Evolutionary conservation across 2,888 invertebrate species (phyloP).

Genomic region (Nymphalis polychloros): DNA sequence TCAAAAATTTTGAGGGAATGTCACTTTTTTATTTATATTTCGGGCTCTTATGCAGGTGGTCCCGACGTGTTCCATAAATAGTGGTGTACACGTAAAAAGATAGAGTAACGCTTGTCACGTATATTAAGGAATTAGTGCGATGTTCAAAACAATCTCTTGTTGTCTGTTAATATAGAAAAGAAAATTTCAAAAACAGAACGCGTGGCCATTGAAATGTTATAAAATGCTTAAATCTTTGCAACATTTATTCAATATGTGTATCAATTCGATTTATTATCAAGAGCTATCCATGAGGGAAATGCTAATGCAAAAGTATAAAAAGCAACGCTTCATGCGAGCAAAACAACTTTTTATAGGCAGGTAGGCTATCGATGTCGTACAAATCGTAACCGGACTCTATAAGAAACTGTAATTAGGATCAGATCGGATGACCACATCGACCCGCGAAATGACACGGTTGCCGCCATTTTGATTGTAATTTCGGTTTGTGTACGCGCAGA

Average conservation of each 20-base stretch:
- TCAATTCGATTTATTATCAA: conserved; percentile 7
- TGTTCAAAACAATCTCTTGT: neutral
- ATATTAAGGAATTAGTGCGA: conserved; percentile 18
- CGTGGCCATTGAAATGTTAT: too few relatives aligned
- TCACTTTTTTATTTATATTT: conserved; percentile 27
- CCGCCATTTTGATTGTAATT: conserved; percentile 68
- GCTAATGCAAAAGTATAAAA: conserved; percentile 17
- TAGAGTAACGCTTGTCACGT: conserved; percentile 12
- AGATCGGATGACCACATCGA: conserved; percentile 52
- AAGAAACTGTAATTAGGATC: conserved; percentile 60
- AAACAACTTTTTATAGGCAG: conserved; percentile 26
- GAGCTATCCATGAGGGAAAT: conserved; percentile 12
- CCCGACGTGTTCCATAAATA: conserved; percentile 18
- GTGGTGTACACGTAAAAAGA: neutral
- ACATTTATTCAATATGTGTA: conserved; percentile 8
- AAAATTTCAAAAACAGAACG: neutral
- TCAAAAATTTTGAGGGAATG: conserved; percentile 38
- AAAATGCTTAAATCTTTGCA: neutral
- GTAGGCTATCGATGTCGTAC: conserved; percentile 35
- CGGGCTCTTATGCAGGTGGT: conserved; percentile 13
- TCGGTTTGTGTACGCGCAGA: conserved; percentile 66
- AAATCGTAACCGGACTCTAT: conserved; percentile 58
- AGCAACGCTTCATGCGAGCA: conserved; percentile 9
- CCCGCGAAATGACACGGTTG: conserved; percentile 73
- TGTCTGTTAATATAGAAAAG: neutral